Evolutionary conservation across 2,113 vertebrate genomes (phyloP).

Genomic region (Crotalus viridis): DNA sequence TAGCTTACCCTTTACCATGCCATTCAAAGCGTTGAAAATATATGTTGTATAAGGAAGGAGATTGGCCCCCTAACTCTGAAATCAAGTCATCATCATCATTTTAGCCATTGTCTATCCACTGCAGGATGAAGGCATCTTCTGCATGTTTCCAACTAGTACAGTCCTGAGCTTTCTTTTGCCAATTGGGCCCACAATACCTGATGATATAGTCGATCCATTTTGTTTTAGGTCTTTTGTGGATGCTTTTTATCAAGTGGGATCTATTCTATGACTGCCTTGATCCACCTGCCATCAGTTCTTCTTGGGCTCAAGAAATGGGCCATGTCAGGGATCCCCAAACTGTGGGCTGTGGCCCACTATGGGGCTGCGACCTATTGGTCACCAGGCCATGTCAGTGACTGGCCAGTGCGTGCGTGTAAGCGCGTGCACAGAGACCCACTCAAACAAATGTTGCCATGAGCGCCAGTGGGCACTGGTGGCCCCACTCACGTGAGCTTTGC

Average conservation of each 20-base stretch:
- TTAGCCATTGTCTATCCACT: neutral
- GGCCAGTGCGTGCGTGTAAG: too few species aligned
- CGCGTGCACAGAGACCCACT: accelerated
- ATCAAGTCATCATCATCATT: neutral
- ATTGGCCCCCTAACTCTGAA: neutral
- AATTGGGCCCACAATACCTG: neutral
- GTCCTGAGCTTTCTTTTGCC: neutral
- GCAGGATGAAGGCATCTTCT: neutral
- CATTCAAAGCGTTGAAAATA: neutral
- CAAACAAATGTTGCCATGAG: too few species aligned
- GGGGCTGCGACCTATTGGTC: too few species aligned
- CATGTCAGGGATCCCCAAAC: too few species aligned
- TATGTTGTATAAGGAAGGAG: neutral
- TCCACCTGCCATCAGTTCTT: neutral
- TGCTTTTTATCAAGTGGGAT: neutral
- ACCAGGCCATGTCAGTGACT: too few species aligned
- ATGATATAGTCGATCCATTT: neutral
- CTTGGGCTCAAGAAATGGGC: neutral
- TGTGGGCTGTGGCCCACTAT: too few species aligned
- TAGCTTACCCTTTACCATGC: neutral
- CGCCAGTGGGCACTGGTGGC: too few species aligned
- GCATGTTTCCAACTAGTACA: neutral
- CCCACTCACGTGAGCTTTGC: too few species aligned
- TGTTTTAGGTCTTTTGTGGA: neutral
- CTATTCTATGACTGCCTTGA: neutral